Evolutionary conservation across 2,797 vertebrate genomes (phyloP).

Genomic region (Anguilla marmorata): DNA sequence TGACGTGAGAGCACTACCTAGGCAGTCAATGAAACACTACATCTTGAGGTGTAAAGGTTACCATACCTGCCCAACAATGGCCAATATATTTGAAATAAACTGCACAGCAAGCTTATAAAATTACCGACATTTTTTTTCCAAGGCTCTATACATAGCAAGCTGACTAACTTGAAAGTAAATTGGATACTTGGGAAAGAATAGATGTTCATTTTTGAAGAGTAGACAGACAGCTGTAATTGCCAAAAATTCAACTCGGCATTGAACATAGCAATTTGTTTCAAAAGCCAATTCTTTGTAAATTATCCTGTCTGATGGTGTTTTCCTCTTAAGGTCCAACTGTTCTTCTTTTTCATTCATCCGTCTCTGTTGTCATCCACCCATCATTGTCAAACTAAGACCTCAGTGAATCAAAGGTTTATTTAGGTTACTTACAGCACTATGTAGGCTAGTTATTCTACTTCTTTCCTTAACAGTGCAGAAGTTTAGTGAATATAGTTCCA

Average conservation of each 20-base stretch:
- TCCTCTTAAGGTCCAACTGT: neutral
- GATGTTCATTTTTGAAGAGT: neutral
- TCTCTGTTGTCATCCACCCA: neutral
- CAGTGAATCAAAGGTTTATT: neutral
- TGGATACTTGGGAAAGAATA: neutral
- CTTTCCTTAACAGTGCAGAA: no score
- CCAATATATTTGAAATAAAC: neutral
- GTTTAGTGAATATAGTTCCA: no score
- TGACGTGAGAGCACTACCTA: constrained; percentile 62
- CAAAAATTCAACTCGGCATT: neutral
- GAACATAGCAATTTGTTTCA: neutral
- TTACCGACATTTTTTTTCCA: neutral
- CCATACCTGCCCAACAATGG: neutral
- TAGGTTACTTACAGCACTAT: no score
- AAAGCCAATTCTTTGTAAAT: neutral
- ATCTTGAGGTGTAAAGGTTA: constrained; percentile 4
- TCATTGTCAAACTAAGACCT: neutral
- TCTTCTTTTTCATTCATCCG: neutral
- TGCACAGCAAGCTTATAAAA: neutral
- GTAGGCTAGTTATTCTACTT: no score
- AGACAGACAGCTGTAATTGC: neutral
- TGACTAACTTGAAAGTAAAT: neutral
- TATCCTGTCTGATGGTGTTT: neutral
- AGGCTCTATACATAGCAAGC: neutral
- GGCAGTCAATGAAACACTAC: constrained; percentile 32